phyloP scores from a whole-genome alignment of 2,113 vertebrate genomes.

The Eublepharis macularius region DNA sequence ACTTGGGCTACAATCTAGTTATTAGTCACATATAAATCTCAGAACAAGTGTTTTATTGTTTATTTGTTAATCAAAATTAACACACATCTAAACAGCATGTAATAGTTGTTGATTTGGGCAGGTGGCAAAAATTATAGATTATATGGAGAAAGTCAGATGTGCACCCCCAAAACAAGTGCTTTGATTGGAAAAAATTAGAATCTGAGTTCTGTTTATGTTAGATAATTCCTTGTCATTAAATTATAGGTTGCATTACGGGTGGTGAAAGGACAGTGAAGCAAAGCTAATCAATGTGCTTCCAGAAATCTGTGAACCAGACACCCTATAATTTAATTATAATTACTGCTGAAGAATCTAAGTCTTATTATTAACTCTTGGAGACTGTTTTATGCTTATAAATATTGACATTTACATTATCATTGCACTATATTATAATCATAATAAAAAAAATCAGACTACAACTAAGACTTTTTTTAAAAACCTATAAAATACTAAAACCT shows the following conservation, averaged over 20 bases:
- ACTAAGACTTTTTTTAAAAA: too few species aligned
- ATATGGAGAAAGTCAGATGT: neutral
- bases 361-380: conserved; percentile 21
- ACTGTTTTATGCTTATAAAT: conserved; percentile 23
- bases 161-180: neutral
- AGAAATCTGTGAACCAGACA: conserved; percentile 26
- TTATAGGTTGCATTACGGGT: conserved; percentile 3
- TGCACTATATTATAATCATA: conserved; percentile 16
- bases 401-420: neutral
- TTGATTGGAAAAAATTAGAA: conserved; percentile 3
- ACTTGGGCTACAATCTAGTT: conserved; percentile 10
- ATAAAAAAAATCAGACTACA: neutral
- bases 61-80: conserved; percentile 21
- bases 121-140: neutral
- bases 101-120: neutral
- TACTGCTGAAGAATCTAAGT: neutral
- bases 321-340: conserved; percentile 40
- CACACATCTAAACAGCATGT: conserved; percentile 2
- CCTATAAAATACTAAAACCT: neutral
- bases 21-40: neutral
- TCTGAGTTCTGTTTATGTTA: neutral
- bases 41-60: neutral
- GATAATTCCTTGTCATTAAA: conserved; percentile 28
- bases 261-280: conserved; percentile 14
- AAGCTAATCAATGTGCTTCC: conserved; percentile 23